phyloP scores from a whole-genome alignment of 1,140 invertebrate species.

The Drosophila kohkoa region DNA sequence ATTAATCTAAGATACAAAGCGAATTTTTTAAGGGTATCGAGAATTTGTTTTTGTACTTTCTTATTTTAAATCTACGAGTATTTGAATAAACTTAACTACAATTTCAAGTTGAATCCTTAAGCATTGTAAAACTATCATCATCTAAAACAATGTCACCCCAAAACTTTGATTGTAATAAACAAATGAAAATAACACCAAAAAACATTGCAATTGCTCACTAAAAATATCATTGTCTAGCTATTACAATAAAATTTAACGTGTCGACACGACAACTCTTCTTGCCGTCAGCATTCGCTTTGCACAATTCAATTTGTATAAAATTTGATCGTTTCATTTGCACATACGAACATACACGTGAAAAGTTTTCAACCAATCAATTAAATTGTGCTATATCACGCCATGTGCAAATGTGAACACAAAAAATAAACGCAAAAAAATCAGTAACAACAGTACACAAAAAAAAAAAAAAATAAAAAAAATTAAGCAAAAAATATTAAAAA shows the following conservation, averaged over 20 bases:
- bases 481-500: not conserved
- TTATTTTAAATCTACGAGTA: too few species aligned
- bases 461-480: not conserved
- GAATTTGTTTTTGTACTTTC: too few species aligned
- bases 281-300: not conserved
- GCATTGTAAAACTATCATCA: too few species aligned
- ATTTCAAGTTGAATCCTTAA: too few species aligned
- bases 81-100: too few species aligned
- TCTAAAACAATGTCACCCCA: too few species aligned
- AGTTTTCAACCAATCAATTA: constrained; percentile 1
- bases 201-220: not conserved
- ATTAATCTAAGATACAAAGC: too few species aligned
- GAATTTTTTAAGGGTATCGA: too few species aligned
- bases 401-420: constrained; percentile 1
- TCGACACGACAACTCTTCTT: not conserved
- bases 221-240: not conserved
- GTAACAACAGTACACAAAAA: not conserved
- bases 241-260: not conserved
- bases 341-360: not conserved
- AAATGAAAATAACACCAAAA: not conserved
- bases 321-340: constrained; percentile 5
- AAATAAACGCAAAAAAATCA: not conserved
- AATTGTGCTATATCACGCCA: constrained; percentile 10
- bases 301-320: constrained; percentile 13
- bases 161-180: not conserved